Base-by-base conservation (phyloP, 2,888 invertebrate species). In the Epinotia demarniana region DNA sequence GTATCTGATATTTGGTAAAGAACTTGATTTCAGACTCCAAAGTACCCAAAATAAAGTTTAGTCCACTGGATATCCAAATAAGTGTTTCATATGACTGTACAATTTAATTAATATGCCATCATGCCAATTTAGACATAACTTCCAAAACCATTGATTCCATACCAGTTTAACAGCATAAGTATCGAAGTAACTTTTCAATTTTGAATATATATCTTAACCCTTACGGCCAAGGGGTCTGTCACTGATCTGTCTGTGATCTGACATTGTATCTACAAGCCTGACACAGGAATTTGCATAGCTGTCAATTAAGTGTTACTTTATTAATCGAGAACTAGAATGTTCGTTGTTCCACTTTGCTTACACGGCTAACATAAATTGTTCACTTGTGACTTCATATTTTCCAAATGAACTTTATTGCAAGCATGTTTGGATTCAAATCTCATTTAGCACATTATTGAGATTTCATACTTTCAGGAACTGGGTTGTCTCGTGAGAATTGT, bases 301-400 rank as follows among this genome's bases (percentile, higher is more conserved):
- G 74, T 64, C 69, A 74, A 74, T 74, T 74, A 64, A 49, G 27
- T 61, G 43, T 57, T 70, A 39, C 27, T 74, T 74, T 74, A 74
- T 74, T 69, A 69, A 39, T 46, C 63, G 63, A 58, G 49, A 63
- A 46, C 49, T 64, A 70, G 74, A 74, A 63, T 64, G 74, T 39
- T 43, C 39, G 73, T 67, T 33, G 73, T 23, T 61, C 53, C 60
- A 61, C 46, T 72, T 73, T 53, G 61, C 69, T 69, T 69, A 69
- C 69, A 69, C 46, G 23, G 39, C 67, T 61, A 55, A 66, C 66
- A 58, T 43, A 49, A 73, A 66, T 66, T 66, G 57, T 73, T 66
- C 33, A 64, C 64, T 46, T 16, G n/a, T 33, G 8, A 49, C 18
- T 49, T 8, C 13, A 46, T 13, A 33, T 53, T 13, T 9, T 3